phyloP scores from a whole-genome alignment of 1,140 invertebrate genomes.

The Drosophila setifemur region DNA sequence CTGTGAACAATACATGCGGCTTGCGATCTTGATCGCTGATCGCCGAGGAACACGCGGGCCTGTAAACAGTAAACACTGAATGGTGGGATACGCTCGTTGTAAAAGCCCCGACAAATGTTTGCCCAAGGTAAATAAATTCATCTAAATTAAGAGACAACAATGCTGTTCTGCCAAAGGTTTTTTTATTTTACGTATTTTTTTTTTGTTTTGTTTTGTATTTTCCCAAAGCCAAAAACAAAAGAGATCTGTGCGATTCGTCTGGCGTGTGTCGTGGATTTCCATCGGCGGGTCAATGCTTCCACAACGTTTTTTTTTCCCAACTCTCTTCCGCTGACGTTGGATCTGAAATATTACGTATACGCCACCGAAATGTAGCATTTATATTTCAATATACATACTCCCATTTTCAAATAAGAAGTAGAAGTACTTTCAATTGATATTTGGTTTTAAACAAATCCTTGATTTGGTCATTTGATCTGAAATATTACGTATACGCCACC shows the following conservation, averaged over 20 bases:
- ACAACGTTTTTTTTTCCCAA: no score
- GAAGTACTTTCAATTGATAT: no score
- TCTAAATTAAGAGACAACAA: background rate
- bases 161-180: background rate
- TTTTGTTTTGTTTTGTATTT: background rate
- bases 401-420: no score
- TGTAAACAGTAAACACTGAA: conserved; percentile 5
- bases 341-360: no score
- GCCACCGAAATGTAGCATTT: no score
- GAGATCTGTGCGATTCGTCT: background rate
- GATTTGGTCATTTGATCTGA: no score
- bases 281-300: conserved; percentile 4
- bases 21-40: conserved; percentile 39
- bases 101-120: background rate
- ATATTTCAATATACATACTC: no score
- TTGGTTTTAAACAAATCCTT: no score
- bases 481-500: no score
- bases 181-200: no score
- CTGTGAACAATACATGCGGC: conserved; percentile 24
- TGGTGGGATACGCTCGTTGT: background rate
- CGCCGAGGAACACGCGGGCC: conserved; percentile 17
- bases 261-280: conserved; percentile 1
- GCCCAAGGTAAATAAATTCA: conserved; percentile 28
- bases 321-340: no score
- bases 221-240: background rate